A percentile compares a stretch with the other conserved stretches of the same genome.
Conservation (phyloP, 2,113 vertebrate genomes). For the Lophius piscatorius region DNA sequence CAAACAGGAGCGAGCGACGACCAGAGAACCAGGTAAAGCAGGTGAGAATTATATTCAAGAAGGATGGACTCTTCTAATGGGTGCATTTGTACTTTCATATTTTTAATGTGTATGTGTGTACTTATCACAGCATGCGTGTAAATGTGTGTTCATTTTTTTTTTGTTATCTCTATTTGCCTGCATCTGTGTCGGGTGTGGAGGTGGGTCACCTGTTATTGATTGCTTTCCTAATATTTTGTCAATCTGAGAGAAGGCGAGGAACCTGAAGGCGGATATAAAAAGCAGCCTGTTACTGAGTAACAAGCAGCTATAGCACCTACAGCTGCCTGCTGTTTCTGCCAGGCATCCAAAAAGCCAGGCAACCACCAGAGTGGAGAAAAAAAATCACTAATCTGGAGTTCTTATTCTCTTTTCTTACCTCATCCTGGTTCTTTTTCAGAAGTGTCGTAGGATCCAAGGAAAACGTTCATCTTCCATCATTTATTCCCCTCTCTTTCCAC, state of each 20-base stretch:
- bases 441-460: slow-evolving; percentile 39
- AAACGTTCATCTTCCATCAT: slow-evolving; percentile 22
- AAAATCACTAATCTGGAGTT: slow-evolving; percentile 11
- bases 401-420: slow-evolving; percentile 27
- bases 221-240: slow-evolving; percentile 71
- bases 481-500: slow-evolving; percentile 13
- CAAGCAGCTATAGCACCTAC: slow-evolving; percentile 23
- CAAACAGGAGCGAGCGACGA: slow-evolving; percentile 84
- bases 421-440: slow-evolving; percentile 52
- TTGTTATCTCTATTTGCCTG: slow-evolving; percentile 38
- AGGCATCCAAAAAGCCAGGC: slow-evolving; percentile 21
- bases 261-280: slow-evolving; percentile 62
- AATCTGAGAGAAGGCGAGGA: slow-evolving; percentile 44
- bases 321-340: slow-evolving; percentile 49
- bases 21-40: slow-evolving; percentile 91
- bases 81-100: neutral
- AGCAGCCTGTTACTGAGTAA: slow-evolving; percentile 47
- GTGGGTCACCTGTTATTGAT: slow-evolving; percentile 56
- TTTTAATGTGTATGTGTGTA: slow-evolving; percentile 6
- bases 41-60: slow-evolving; percentile 83
- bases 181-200: slow-evolving; percentile 43
- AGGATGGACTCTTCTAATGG: neutral
- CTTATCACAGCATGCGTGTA: slow-evolving; percentile 23
- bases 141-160: slow-evolving; percentile 34
- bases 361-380: slow-evolving; percentile 23